Percentiles rank a stretch among this genome's conserved stretches.
Conservation (phyloP, 1,140 invertebrate genomes). For the Tetramorium simillimum region DNA sequence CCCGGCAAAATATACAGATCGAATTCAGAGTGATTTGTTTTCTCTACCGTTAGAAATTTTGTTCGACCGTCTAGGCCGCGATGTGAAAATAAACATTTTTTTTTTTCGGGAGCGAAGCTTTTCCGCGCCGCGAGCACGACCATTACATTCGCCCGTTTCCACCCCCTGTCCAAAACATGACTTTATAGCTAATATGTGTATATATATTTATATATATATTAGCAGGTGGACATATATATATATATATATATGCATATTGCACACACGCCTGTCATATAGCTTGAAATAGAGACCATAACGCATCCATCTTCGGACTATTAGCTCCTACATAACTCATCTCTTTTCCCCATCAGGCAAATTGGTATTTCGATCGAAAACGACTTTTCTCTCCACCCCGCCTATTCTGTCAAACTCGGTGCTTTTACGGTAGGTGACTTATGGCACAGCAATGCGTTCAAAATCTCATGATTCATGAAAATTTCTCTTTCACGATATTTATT, state of each 20-base stretch:
- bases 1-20: constrained; percentile 73
- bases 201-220: constrained; percentile 15
- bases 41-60: constrained; percentile 71
- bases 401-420: constrained; percentile 68
- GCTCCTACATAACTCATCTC: constrained; percentile 73
- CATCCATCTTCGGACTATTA: constrained; percentile 73
- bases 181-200: constrained; percentile 39
- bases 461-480: constrained; percentile 66
- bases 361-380: constrained; percentile 64
- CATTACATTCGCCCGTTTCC: not conserved
- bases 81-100: constrained; percentile 65
- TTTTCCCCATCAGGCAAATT: constrained; percentile 73
- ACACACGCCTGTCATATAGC: constrained; percentile 59
- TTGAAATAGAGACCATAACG: constrained; percentile 59
- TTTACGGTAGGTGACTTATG: constrained; percentile 70
- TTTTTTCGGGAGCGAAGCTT: constrained; percentile 34
- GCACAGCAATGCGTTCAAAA: constrained; percentile 54
- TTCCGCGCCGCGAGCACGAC: constrained; percentile 16
- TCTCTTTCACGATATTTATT: constrained; percentile 43
- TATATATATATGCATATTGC: constrained; percentile 32
- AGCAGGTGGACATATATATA: constrained; percentile 18
- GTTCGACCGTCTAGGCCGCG: constrained; percentile 57
- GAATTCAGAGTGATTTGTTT: constrained; percentile 71
- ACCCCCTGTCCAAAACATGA: constrained; percentile 16
- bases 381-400: constrained; percentile 43